phyloP scores from a whole-genome alignment of 2,888 invertebrate species.

The Autographa pulchrina region DNA sequence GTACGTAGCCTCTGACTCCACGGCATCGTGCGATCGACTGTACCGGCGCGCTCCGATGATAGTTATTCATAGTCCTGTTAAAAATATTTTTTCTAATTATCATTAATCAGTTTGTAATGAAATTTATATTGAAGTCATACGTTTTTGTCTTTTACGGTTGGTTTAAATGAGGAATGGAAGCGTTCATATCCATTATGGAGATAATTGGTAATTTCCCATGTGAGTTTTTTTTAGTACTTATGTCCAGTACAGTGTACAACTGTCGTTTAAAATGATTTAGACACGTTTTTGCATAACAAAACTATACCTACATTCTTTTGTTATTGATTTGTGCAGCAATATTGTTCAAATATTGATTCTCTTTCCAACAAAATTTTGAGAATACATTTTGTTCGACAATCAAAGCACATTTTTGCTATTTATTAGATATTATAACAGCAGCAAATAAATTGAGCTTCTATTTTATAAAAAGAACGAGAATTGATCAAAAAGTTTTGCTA shows the following conservation, averaged over 20 bases:
- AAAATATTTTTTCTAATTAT: conserved; percentile 57
- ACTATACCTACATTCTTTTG: no score
- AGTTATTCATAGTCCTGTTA: conserved; percentile 69
- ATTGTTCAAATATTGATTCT: no score
- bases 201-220: background rate
- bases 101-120: conserved; percentile 55
- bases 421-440: no score
- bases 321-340: no score
- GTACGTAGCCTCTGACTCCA: conserved; percentile 81
- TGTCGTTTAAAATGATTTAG: background rate
- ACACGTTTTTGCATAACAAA: no score
- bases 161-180: conserved; percentile 42
- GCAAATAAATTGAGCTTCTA: no score
- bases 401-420: no score
- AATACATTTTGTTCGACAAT: no score
- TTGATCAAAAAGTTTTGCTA: no score
- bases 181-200: conserved; percentile 8
- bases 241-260: background rate
- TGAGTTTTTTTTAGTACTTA: background rate
- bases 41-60: conserved; percentile 60
- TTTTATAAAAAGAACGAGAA: no score
- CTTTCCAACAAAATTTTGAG: no score
- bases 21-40: conserved; percentile 73
- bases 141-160: conserved; percentile 46
- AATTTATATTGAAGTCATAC: conserved; percentile 52